Evolutionary conservation across 2,888 invertebrate species (phyloP), one percentile per base, ranked within the genome.

Genomic region (Epinotia brunnichana): DNA sequence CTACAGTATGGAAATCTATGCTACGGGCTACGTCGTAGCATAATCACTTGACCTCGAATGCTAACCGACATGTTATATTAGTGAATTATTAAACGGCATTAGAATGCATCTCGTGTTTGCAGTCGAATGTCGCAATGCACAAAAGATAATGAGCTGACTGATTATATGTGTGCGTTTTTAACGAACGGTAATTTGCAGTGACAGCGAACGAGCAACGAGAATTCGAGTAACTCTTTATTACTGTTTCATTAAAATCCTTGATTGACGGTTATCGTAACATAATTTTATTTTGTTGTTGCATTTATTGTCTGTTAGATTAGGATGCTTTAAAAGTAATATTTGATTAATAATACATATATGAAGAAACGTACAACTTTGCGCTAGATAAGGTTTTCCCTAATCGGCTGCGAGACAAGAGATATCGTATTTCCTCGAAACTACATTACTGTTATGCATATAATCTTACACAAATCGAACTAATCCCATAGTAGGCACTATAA

Each of bases 21-120:
- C 15, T 48, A 48, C 48, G 48, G 48, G 48, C 48, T n/a, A 4
- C n/a, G 48, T 48, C 48, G 48, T 48, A 48, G 48, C 15, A 48
- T n/a, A n/a, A 48, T 48, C 13, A 3, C n/a, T 48, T 7, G 48
- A 48, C 48, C 48, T 48, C 48, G n/a, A 48, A 15, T 48, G n/a
- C 5, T n/a, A 48, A 62, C 62, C 29, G 17, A 53, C 35, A 54
- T 54, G n/a, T 15, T 21, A 21, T 10, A 66, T 24, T 41, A 2
- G 54, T n/a, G 41, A 66, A 56, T 56, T n/a, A 21, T 21, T 17
- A 41, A 21, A 66, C 41, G 39, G 54, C 39, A 54, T 66, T 66
- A 66, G 66, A 66, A 66, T 66, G 54, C 21, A 64, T 39, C 35
- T 66, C 56, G 21, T 56, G 66, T 56, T 66, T 41, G 66, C 41